A percentile compares a stretch with the other conserved stretches of the same genome.
These are phyloP conservation scores for Hydrozoanthus tunicans DNA, from an alignment of 64 coral and sea anemone genomes.

Conservation along the genomic window DNA sequence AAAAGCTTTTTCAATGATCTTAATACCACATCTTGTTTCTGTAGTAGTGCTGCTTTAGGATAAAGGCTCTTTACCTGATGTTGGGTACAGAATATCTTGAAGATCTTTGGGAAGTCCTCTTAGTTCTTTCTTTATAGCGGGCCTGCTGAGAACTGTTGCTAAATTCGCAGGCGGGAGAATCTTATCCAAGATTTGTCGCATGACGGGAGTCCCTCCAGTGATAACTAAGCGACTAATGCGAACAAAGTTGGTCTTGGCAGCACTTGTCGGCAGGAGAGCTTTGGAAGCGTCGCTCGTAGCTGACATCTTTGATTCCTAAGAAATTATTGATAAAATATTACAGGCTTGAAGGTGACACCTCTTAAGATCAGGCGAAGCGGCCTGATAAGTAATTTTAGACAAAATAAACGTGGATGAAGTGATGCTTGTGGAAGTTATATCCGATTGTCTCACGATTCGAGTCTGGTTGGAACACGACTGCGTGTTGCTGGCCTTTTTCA, in stretches of 20 bases:
- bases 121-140: not conserved
- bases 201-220: not conserved
- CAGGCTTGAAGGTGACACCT: not conserved
- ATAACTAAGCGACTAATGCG: not conserved
- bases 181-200: not conserved
- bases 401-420: too few species aligned
- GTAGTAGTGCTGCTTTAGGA: not conserved
- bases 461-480: too few species aligned
- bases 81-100: conserved; percentile 1
- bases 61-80: not conserved
- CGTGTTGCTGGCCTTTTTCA: too few species aligned
- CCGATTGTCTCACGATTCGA: too few species aligned
- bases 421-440: too few species aligned
- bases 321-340: not conserved
- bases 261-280: not conserved
- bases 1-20: not conserved
- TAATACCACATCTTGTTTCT: not conserved
- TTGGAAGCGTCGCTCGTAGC: not conserved
- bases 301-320: not conserved
- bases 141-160: not conserved
- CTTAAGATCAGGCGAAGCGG: too few species aligned
- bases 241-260: conserved; percentile 9
- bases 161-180: not conserved
- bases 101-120: not conserved
- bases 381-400: too few species aligned